phyloP scores from a whole-genome alignment of 2,797 vertebrate species.

The Paguma larvata region DNA sequence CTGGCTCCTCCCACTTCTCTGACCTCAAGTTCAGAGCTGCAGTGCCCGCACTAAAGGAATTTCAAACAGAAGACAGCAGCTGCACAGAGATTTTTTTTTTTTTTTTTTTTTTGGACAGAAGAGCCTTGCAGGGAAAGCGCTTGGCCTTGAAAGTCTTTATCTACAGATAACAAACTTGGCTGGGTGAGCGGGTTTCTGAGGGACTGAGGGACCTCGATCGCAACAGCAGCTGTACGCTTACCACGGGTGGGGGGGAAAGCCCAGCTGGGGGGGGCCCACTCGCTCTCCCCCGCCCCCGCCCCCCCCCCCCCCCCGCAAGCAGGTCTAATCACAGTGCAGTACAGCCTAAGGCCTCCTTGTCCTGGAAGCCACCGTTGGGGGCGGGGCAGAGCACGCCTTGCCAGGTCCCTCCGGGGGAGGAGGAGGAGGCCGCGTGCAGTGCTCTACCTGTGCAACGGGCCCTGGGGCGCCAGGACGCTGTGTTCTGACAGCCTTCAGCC shows the following conservation, averaged over 20 bases:
- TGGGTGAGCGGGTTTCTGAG: neutral
- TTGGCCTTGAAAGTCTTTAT: slow-evolving; percentile 67
- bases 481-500: neutral
- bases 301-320: accelerated
- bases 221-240: neutral
- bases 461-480: neutral
- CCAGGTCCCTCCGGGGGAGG: neutral
- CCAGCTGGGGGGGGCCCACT: neutral
- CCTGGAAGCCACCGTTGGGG: neutral
- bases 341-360: neutral
- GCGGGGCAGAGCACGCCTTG: accelerated
- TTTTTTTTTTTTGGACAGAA: neutral
- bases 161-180: slow-evolving; percentile 54
- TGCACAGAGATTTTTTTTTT: neutral
- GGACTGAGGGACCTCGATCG: too few relatives aligned
- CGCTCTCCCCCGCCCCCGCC: accelerated
- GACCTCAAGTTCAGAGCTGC: neutral
- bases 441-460: neutral
- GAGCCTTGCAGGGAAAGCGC: neutral
- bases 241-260: neutral
- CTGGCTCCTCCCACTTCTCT: neutral
- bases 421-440: neutral
- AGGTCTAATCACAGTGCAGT: neutral
- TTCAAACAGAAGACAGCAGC: slow-evolving; percentile 3
- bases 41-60: neutral